Conservation (phyloP, 2,113 vertebrate species). For the Hemiprocne comata region DNA sequence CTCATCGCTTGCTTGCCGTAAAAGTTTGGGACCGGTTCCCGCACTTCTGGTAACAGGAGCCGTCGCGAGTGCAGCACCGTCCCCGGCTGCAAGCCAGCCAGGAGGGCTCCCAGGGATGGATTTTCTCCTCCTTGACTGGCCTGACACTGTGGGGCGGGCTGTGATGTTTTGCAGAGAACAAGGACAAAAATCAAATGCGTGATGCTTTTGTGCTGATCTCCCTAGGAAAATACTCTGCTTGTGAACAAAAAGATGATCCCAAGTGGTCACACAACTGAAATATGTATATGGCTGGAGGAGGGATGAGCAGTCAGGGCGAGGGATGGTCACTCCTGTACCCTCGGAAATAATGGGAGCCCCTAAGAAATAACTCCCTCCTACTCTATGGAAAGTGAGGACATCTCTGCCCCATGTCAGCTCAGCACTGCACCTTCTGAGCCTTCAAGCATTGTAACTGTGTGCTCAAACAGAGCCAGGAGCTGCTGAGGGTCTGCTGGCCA, state of each 20-base stretch:
- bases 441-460: not conserved
- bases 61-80: accelerated
- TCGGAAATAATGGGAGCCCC: not conserved
- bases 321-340: not conserved
- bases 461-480: not conserved
- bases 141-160: not conserved
- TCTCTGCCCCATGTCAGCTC: not conserved
- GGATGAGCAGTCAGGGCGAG: not conserved
- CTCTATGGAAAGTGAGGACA: not conserved
- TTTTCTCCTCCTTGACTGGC: not conserved
- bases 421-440: not conserved
- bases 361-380: not conserved
- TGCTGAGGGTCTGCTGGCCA: not conserved
- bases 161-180: not conserved
- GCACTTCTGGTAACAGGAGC: not conserved
- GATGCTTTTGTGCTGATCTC: not conserved
- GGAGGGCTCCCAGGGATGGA: not conserved
- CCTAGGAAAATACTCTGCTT: not conserved
- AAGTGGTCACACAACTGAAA: not conserved
- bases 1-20: not conserved
- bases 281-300: not conserved
- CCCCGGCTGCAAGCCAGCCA: not conserved
- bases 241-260: not conserved
- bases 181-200: accelerated
- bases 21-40: not conserved